Evolutionary conservation across 2,113 vertebrate genomes (phyloP), one percentile per base, ranked within the genome.

Genomic region (Garra rufa): DNA sequence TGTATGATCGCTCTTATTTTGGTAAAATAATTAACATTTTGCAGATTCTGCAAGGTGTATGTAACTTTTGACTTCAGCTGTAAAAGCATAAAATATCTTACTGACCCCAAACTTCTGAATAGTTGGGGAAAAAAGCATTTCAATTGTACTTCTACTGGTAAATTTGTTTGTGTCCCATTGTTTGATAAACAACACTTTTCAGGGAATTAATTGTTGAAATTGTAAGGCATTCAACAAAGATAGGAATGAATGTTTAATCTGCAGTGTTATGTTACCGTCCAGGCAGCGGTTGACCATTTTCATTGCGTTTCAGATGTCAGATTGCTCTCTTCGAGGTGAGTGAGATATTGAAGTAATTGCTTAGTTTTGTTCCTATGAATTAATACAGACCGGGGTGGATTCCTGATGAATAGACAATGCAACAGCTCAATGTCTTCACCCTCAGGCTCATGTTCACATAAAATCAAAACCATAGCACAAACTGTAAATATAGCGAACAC

Each of bases 401-500:
- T 91, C 74, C 85, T 89, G 86, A 90, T 91, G 85, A 90, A 91
- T 82, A 41, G 65, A 82, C 48, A 70, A 55, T 80, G 43, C 52
- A n/a, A 19, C 44, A 70, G 44, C 74, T 84, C 85, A 89, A 87
- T 92, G 83, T 85, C 81, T 90, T 90, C 89, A 74, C 93, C 91
- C 90, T 89, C 85, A 59, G 90, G 91, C 91, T 89, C 88, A 84
- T 90, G 91, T 89, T 92, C 88, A 86, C 88, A 90, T 90, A 91
- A 90, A 90, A 92, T 92, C 87, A 93, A 90, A 84, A 91, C 92
- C 85, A 90, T 86, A 87, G 83, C 85, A 84, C 76, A 86, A 88
- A 90, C 21, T 79, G 89, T 90, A 92, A 92, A 92, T 91, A 91
- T 90, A 90, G 85, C 74, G 84, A 90, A 91, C 83, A 80, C 77